Conservation (phyloP, 2,797 vertebrate genomes). For the Buphagus erythrorhynchus region DNA sequence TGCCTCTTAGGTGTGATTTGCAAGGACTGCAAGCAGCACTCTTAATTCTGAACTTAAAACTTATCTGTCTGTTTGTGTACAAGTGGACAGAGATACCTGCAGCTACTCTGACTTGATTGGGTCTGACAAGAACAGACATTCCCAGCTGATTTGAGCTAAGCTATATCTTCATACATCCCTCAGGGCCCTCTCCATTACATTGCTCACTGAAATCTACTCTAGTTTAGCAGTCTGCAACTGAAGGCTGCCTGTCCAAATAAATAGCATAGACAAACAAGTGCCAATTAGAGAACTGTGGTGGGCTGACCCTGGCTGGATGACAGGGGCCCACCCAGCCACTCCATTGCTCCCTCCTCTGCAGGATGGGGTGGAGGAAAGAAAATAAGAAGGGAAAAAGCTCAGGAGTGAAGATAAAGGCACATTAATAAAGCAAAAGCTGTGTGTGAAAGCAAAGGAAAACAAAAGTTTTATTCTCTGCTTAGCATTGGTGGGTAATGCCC, state of each 20-base stretch:
- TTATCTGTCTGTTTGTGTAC: conserved; percentile 22
- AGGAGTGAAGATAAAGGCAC: not conserved
- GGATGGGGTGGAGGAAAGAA: not conserved
- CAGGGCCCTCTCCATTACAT: conserved; percentile 16
- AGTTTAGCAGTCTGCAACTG: not conserved
- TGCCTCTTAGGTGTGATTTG: conserved; percentile 45
- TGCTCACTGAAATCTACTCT: conserved; percentile 33
- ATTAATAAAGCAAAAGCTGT: not conserved
- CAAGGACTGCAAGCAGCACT: not conserved
- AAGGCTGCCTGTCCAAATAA: conserved; percentile 46
- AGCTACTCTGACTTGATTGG: conserved; percentile 39
- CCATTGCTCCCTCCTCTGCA: not conserved
- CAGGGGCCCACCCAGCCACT: not conserved
- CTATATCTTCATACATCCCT: conserved; percentile 44
- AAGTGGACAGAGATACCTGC: conserved; percentile 59
- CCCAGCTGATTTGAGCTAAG: conserved; percentile 49
- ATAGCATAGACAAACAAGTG: conserved; percentile 23
- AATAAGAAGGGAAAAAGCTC: not conserved
- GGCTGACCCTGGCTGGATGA: not conserved
- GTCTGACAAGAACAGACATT: conserved; percentile 58
- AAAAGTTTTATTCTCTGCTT: not conserved
- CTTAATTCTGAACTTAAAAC: conserved; percentile 42
- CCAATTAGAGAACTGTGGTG: not conserved
- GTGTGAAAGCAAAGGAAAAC: not conserved
- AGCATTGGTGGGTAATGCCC: not conserved